Evolutionary conservation across 1,140 invertebrate species (phyloP), one percentile per base, ranked within the genome.

Genomic region (Cotesia vestalis): DNA sequence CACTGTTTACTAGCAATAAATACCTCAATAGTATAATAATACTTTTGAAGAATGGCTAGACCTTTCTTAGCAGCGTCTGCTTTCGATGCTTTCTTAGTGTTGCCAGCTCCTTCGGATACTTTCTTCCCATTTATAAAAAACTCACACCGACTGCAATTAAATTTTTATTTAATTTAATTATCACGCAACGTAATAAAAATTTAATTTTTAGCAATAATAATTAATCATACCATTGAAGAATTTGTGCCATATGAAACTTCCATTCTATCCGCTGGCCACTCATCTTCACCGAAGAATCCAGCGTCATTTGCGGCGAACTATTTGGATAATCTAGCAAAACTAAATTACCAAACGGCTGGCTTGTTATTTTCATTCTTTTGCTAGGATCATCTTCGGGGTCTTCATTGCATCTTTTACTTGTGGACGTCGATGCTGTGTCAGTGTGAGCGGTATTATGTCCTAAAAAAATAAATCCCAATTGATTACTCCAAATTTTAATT

Each of bases 1-100:
- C 4, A 72, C 51, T 46, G 12, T 59, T 61, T 36, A 67, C 17
- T 38, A n/a, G 11, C 12, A 17, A 52, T 53, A 73, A 71, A 64
- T 55, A 90, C 89, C 81, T 89, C 88, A 61, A 90, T 87, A 52
- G 87, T 88, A 72, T 89, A 90, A 76, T 89, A 89, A 67, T 83
- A 71, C 40, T 87, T 83, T 66, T 83, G 83, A 11, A 90, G 71
- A 62, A 81, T 69, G 4, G 79, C n/a, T 34, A 90, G 71, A 2
- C 84, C 87, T 35, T 78, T 67, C 4, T 72, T 73, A 2, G 85
- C 83, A n/a, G 88, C 89, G 20, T 83, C 75, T n/a, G 76, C 60
- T 73, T 84, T 90, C 11, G 89, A 84, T 38, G 53, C 38, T 73
- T 89, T 90, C 17, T 83, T 74, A 53, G 60, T 86, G 4, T 73